These are phyloP conservation scores for Leptopilina myrica DNA, from an alignment of 2,888 invertebrate species.

Conservation along the genomic window DNA sequence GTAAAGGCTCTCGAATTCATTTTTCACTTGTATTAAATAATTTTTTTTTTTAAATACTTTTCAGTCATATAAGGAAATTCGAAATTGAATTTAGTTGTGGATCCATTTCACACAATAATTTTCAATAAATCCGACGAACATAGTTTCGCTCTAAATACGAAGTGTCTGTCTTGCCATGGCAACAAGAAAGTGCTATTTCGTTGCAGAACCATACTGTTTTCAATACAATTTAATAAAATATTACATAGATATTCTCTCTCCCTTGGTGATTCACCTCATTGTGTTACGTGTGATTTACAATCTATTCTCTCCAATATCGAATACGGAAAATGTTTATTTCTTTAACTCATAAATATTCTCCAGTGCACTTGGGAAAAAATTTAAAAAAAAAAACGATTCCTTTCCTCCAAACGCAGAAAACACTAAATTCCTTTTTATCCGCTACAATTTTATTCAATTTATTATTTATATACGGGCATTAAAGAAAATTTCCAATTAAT, in stretches of 20 bases:
- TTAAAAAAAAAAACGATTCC: too few species aligned
- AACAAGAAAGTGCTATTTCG: constrained; percentile 33
- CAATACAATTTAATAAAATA: constrained; percentile 40
- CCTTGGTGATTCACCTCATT: constrained; percentile 36
- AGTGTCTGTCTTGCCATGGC: constrained; percentile 1
- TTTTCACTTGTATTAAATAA: too few species aligned
- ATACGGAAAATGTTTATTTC: constrained; percentile 1
- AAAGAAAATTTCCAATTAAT: too few species aligned
- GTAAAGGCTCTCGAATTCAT: too few species aligned
- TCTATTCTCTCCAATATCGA: constrained; percentile 34
- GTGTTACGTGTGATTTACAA: constrained; percentile 33
- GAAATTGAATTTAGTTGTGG: neutral
- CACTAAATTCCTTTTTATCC: too few species aligned
- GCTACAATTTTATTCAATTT: too few species aligned
- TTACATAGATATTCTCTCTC: constrained; percentile 6
- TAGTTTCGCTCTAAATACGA: constrained; percentile 34
- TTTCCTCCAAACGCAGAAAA: too few species aligned
- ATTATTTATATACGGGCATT: too few species aligned
- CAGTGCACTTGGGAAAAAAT: neutral
- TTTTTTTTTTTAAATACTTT: too few species aligned
- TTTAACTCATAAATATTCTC: constrained; percentile 15
- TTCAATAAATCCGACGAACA: constrained; percentile 20
- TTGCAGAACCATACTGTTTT: constrained; percentile 16
- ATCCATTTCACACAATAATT: neutral
- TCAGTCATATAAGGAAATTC: neutral